phyloP scores from a whole-genome alignment of 2,888 invertebrate species.

The Cerastis leucographa region DNA sequence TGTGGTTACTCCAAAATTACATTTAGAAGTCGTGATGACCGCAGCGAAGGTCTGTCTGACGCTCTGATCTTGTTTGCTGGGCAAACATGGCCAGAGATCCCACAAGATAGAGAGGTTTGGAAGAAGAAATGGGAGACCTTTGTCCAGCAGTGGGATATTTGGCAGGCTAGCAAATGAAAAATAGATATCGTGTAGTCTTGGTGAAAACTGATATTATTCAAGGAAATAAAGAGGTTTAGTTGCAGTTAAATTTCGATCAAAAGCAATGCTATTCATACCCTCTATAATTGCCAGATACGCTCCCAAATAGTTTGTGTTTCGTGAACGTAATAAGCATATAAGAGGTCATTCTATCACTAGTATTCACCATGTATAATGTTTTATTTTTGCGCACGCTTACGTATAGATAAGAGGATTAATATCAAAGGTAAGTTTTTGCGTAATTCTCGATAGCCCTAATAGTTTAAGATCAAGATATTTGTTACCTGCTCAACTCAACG shows the following conservation, averaged over 20 bases:
- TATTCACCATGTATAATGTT: slow-evolving; percentile 55
- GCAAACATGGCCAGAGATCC: too few relatives aligned
- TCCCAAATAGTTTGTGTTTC: neutral
- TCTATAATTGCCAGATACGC: neutral
- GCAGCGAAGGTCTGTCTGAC: too few relatives aligned
- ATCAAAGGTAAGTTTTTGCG: slow-evolving; percentile 88
- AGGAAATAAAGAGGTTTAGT: neutral
- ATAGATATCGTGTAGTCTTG: neutral
- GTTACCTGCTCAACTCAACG: neutral
- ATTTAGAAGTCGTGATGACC: too few relatives aligned
- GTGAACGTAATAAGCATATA: neutral
- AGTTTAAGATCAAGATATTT: slow-evolving; percentile 7
- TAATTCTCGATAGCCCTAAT: slow-evolving; percentile 23
- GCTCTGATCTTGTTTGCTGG: too few relatives aligned
- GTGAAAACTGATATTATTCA: neutral
- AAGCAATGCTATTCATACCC: neutral
- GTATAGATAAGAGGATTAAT: slow-evolving; percentile 91
- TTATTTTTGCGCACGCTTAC: slow-evolving; percentile 78
- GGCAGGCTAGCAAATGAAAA: too few relatives aligned
- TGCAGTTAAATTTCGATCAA: neutral
- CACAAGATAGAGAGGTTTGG: too few relatives aligned
- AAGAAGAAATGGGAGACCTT: too few relatives aligned
- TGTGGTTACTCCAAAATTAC: too few relatives aligned
- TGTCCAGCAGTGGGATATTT: too few relatives aligned
- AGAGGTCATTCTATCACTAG: neutral